Evolutionary conservation across 1,140 invertebrate genomes (phyloP).

Genomic region (Laupala kohalensis): DNA sequence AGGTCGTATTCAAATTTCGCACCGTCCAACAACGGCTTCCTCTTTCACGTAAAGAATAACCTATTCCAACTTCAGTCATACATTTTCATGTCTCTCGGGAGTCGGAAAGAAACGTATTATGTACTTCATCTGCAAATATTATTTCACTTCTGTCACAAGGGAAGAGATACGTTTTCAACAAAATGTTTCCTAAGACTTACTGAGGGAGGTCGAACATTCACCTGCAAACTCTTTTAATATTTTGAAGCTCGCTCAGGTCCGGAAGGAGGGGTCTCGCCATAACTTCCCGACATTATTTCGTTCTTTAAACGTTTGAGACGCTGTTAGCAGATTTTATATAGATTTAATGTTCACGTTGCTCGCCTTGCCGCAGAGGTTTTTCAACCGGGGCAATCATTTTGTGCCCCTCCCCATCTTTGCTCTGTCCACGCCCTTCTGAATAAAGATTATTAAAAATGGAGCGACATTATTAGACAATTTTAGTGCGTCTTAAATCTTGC

Average conservation of each 20-base stretch:
- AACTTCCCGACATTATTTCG: neutral
- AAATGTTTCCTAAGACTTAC: neutral
- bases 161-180: neutral
- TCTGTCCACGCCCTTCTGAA: neutral
- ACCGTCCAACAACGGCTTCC: neutral
- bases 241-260: neutral
- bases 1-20: neutral
- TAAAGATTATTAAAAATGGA: slow-evolving; percentile 6
- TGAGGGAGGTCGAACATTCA: neutral
- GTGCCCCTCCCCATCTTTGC: too few relatives aligned
- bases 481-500: slow-evolving; percentile 5
- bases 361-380: neutral
- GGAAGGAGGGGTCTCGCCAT: neutral
- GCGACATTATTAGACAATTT: slow-evolving; percentile 9
- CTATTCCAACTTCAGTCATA: neutral
- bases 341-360: neutral
- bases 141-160: neutral
- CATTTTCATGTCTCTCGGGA: neutral
- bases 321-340: neutral
- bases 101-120: neutral
- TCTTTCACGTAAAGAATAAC: neutral
- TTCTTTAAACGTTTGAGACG: neutral
- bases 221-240: neutral
- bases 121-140: neutral
- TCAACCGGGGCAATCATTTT: neutral